A percentile compares a stretch with the other conserved stretches of the same genome.
Conservation (phyloP, 1,140 invertebrate genomes). For the Drosophila subobscura region DNA sequence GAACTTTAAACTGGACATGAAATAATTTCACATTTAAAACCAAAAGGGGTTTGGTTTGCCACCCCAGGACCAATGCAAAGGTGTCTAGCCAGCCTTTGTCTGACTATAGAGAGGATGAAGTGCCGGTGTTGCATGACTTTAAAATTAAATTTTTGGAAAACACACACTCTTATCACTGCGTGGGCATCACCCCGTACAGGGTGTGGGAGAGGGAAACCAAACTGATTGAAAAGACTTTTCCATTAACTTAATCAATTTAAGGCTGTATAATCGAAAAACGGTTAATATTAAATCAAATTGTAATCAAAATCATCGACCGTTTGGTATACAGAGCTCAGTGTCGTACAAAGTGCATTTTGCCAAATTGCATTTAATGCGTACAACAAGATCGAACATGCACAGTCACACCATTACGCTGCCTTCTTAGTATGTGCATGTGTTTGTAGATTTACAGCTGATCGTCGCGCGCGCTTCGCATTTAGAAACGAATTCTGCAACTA, state of each 20-base stretch:
- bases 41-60: neutral
- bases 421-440: constrained; percentile 1
- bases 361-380: constrained; percentile 28
- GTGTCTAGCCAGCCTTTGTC: too few relatives aligned
- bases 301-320: too few relatives aligned
- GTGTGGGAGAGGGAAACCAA: neutral
- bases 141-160: neutral
- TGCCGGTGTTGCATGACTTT: neutral
- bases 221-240: neutral
- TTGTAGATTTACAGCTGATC: constrained; percentile 37
- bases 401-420: constrained; percentile 1
- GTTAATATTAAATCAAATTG: too few relatives aligned
- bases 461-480: constrained; percentile 30
- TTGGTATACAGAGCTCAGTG: too few relatives aligned
- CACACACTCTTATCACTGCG: neutral
- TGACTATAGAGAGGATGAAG: too few relatives aligned
- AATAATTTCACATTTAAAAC: too few relatives aligned
- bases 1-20: constrained; percentile 1
- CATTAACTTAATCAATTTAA: neutral
- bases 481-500: constrained; percentile 32
- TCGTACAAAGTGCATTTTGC: constrained; percentile 25
- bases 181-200: neutral
- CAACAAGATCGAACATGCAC: constrained; percentile 20
- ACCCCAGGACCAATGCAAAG: too few relatives aligned
- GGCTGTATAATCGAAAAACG: too few relatives aligned